Evolutionary conservation across 1,140 invertebrate species (phyloP).

Genomic region (Bombyx mori): DNA sequence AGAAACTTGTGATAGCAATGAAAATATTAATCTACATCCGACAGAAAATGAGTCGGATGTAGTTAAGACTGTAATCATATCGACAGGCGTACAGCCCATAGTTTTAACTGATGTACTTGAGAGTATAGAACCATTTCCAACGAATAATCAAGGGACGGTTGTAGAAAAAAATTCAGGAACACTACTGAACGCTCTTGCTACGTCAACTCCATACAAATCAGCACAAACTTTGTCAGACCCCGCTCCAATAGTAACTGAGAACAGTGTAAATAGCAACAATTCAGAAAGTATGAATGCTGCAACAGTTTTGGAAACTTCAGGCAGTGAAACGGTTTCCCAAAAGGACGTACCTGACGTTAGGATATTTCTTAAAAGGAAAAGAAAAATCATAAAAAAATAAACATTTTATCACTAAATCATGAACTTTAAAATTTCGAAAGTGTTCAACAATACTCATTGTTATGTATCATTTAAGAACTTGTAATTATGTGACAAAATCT

Average conservation of each 20-base stretch:
- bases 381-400: conserved; percentile 25
- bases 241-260: not conserved
- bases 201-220: conserved; percentile 3
- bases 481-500: too few species aligned
- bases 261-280: not conserved
- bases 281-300: not conserved
- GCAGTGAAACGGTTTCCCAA: not conserved
- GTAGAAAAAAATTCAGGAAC: not conserved
- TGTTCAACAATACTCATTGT: too few species aligned
- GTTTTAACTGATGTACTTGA: conserved; percentile 4
- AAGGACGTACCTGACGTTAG: conserved; percentile 48
- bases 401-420: too few species aligned
- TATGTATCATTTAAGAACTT: too few species aligned
- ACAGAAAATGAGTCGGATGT: conserved; percentile 20
- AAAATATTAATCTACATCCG: conserved; percentile 14
- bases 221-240: not conserved
- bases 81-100: conserved; percentile 34
- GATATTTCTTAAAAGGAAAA: conserved; percentile 49
- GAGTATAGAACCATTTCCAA: not conserved
- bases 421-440: too few species aligned
- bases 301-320: not conserved
- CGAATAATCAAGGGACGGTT: conserved; percentile 4
- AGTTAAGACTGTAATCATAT: conserved; percentile 45
- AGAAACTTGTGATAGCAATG: too few species aligned
- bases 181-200: not conserved